Evolutionary conservation across 2,113 vertebrate genomes (phyloP), one percentile per base, ranked within the genome.

Genomic region (Vanacampus margaritifer): DNA sequence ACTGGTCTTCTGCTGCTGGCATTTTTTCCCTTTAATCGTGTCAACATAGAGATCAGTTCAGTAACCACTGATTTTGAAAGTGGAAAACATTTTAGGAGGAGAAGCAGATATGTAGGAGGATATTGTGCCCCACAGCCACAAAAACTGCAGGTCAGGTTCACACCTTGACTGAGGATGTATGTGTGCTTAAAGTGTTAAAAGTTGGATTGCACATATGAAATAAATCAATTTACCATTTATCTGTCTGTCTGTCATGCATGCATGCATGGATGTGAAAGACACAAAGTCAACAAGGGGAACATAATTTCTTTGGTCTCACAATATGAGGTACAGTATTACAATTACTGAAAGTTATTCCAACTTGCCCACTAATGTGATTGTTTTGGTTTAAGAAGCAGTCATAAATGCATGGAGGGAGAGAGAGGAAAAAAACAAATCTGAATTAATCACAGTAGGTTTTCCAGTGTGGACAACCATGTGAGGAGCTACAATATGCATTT

Each of bases 141-240:
- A 26, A 46, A 9, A 45, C 63, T 35, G 17, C 41, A 50, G 19
- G 45, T 65, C 13, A 37, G 54, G 16, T 57, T 57, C 26, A 9
- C 54, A 57, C 26, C 14, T 57, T 16, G 16, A 57, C 1, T 2
- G 12, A 56, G 26, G 54, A 51, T 32, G 61, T 7, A 0, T 2
- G 19, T 32, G 56, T 67, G 16, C 39, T 56, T n/a, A 35, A 46
- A 67, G 10, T 26, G 43, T 71, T 3, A 32, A 16, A 58, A 23
- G 58, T 9, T 68, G 48, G 59, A 70, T 11, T 57, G 54, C 32
- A 57, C 54, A 57, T 57, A 57, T 23, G 8, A 51, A 57, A 57
- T 57, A 32, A 57, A 17, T 54, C 10, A 24, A 0, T 5, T 26
- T 54, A 13, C 23, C 5, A 32, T 19, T 57, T 28, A 37, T 64